Conservation (phyloP, 2,113 vertebrate species). For the Labeo rohita region DNA sequence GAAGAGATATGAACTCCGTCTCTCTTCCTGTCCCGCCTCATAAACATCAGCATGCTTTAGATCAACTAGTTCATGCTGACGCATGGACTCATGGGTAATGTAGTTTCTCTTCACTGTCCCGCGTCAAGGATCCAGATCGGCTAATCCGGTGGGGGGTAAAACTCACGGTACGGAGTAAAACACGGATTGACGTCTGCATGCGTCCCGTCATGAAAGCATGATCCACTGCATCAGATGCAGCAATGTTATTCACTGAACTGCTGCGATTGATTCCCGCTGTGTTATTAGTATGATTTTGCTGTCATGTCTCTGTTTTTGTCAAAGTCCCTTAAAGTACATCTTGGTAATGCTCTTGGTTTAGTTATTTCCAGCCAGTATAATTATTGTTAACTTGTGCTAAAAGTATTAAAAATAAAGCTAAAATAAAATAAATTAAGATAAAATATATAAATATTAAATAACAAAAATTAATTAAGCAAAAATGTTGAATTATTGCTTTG, state of each 20-base stretch:
- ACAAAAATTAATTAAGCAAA: neutral
- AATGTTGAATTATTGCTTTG: neutral
- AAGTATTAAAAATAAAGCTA: neutral
- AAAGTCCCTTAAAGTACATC: neutral
- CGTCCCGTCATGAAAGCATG: conserved; percentile 24
- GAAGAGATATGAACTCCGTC: neutral
- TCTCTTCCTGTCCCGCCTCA: conserved; percentile 9
- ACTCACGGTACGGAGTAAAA: conserved; percentile 49
- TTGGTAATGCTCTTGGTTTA: neutral
- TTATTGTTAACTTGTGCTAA: neutral
- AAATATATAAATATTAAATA: neutral
- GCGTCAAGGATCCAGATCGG: conserved; percentile 59
- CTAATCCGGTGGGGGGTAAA: conserved; percentile 53
- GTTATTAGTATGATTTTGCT: neutral
- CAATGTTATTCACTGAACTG: neutral
- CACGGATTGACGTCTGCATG: conserved; percentile 19
- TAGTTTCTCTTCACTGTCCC: conserved; percentile 47
- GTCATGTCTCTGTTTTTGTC: neutral
- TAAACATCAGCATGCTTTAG: conserved; percentile 30
- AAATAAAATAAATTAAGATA: neutral
- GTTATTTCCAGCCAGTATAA: neutral
- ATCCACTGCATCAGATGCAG: neutral
- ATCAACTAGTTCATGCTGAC: conserved; percentile 22
- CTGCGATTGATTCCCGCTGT: neutral
- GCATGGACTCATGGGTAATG: conserved; percentile 55